Percentiles rank a stretch among this genome's conserved stretches.
Evolutionary conservation across 2,113 vertebrate genomes (phyloP).

Genomic region (Thomomys bottae): DNA sequence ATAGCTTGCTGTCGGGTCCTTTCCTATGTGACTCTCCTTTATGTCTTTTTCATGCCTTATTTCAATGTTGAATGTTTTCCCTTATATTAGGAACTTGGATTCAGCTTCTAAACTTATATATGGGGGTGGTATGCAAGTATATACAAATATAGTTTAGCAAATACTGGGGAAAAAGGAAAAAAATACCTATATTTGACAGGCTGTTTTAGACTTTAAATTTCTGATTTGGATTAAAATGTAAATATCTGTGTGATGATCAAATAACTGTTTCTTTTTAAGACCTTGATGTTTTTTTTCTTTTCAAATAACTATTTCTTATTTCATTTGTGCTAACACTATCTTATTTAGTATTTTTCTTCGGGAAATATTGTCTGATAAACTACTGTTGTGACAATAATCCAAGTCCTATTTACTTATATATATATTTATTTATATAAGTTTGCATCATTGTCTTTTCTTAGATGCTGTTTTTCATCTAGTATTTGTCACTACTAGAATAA

Average conservation of each 20-base stretch:
- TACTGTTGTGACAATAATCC: not conserved
- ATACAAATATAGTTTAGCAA: too few species aligned
- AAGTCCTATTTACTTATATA: not conserved
- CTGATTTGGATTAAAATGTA: not conserved
- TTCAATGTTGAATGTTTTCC: too few species aligned
- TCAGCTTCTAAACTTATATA: too few species aligned
- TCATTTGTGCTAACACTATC: rapidly evolving
- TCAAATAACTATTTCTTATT: not conserved
- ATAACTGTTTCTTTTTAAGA: not conserved
- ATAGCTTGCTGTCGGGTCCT: too few species aligned
- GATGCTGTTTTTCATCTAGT: not conserved
- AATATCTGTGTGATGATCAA: not conserved
- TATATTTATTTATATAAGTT: not conserved
- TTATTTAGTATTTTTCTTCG: not conserved
- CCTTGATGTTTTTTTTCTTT: too few species aligned
- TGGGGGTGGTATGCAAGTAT: too few species aligned
- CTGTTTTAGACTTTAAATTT: not conserved
- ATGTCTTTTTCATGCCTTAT: too few species aligned
- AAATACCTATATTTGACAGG: not conserved
- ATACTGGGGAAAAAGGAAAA: too few species aligned
- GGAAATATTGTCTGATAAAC: not conserved
- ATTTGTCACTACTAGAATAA: not conserved
- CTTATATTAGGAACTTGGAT: too few species aligned
- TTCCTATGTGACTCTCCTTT: too few species aligned
- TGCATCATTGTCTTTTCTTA: not conserved